Evolutionary conservation across 2,113 vertebrate genomes (phyloP), one percentile per base, ranked within the genome.

Genomic region (Brevimyrus niger): DNA sequence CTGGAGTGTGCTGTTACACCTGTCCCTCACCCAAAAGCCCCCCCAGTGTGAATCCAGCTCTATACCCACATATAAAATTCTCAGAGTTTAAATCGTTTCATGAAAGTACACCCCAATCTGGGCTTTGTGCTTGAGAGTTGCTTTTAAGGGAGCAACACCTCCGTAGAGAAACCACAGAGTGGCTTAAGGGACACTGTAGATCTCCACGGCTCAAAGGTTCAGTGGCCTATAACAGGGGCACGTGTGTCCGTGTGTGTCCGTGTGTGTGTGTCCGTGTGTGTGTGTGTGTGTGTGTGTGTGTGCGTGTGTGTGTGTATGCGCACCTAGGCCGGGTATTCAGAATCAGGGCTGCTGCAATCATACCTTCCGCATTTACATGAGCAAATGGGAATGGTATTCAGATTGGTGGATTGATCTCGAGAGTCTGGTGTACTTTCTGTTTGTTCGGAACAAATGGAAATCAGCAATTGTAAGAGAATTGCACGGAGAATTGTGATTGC

Each of bases 401-500:
- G 73, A 61, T n/a, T 58, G 9, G 27, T 27, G 80, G n/a, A 61
- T 58, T 89, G 50, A 84, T 61, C 35, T 46, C 9, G 31, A 83
- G 73, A 46, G 38, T 31, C 6, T 13, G 17, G 51, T 47, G 50
- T 82, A 23, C 38, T 44, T 84, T 89, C 80, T 61, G 23, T 89
- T 83, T 83, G 73, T 55, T 85, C 50, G 6, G 51, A 55, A 61
- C 76, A 89, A 84, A 85, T 82, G 76, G n/a, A 85, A 85, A 58
- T 83, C 88, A 84, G 80, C 51, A 48, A 27, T 42, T 42, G 48
- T 55, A 61, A 85, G 23, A 89, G 51, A 85, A 89, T 21, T 17
- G 88, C 17, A 53, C 10, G 4, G 69, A 88, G 88, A 35, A 53
- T 38, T 38, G 88, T 89, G 88, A 89, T 85, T 89, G 88, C 38